Percentiles rank a stretch among this genome's conserved stretches.
Conservation (phyloP, 2,888 invertebrate genomes). For the Autographa gamma region DNA sequence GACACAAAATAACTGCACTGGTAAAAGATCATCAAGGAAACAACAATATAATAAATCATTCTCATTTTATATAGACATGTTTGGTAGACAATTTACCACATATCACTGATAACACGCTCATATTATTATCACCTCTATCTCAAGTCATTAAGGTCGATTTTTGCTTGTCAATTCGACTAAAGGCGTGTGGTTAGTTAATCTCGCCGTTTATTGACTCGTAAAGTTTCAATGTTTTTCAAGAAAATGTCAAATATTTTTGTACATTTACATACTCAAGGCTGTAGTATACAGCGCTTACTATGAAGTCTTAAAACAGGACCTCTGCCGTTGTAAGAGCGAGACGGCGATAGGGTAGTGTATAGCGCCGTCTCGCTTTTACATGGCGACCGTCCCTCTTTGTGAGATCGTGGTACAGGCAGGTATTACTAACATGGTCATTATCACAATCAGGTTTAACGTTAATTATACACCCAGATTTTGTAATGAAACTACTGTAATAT, state of each 20-base stretch:
- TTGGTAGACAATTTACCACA: conserved; percentile 15
- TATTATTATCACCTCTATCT: background rate
- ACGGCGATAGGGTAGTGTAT: too few species aligned
- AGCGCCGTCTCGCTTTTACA: too few species aligned
- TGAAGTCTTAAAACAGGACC: too few species aligned
- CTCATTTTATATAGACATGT: conserved; percentile 53
- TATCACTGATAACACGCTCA: background rate
- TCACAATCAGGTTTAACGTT: conserved; percentile 51
- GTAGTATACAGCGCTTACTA: background rate
- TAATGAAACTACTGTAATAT: conserved; percentile 36
- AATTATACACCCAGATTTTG: conserved; percentile 50
- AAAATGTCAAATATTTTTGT: conserved; percentile 53
- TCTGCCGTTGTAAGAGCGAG: too few species aligned
- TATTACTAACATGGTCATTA: conserved; percentile 30
- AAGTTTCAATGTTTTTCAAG: conserved; percentile 39
- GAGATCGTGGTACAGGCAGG: background rate
- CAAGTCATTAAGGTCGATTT: background rate
- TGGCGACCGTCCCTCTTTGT: too few species aligned
- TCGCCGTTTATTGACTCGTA: conserved; percentile 46
- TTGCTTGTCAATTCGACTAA: background rate
- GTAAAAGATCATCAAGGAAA: conserved; percentile 37
- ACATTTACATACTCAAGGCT: conserved; percentile 41
- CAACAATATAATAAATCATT: conserved; percentile 41
- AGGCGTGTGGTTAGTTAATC: conserved; percentile 18
- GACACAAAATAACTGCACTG: background rate